Evolutionary conservation across 2,888 invertebrate genomes (phyloP), one percentile per base, ranked within the genome.

Genomic region (Candidula unifasciata): DNA sequence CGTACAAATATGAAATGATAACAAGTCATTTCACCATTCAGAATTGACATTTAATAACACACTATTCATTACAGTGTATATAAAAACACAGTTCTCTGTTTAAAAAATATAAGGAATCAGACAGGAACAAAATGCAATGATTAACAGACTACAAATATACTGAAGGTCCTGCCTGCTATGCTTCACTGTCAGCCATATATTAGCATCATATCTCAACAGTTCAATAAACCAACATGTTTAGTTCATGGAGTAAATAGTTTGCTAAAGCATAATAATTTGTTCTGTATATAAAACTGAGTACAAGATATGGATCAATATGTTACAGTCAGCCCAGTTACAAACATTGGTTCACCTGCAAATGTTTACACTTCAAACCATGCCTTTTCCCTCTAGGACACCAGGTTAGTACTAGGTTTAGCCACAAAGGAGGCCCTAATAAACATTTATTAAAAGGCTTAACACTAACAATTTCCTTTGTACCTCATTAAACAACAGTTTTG

Each of bases 11-110:
- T n/a, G 18, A 54, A 74, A 44, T 44, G 8, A 44, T 44, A 44
- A 52, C 2, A 73, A 52, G 18, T 6, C 73, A 44, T 10, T 21
- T 74, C 30, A 54, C 30, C 24, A 74, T 44, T 54, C 74, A 54
- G 74, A 54, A 73, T 54, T 74, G 74, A 74, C 74, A 74, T 74
- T 74, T 74, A 74, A 54, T 74, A 74, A 54, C 74, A 74, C 74
- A 54, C 52, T 74, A 54, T 18, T 74, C 74, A 54, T 54, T 52
- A 54, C 24, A 54, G 30, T 1, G 52, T 54, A 74, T 74, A 54
- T 44, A 73, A 73, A 74, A 74, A 74, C n/a, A 35, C 24, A 44
- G 21, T 21, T 74, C 54, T 54, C 74, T 54, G 54, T 74, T 74
- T 52, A 18, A 27, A 71, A 52, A 54, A 44, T 44, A 44, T 44